Percentiles rank a stretch among this genome's conserved stretches.
phyloP scores from a whole-genome alignment of 2,113 vertebrate species.

The Beaufortia kweichowensis region DNA sequence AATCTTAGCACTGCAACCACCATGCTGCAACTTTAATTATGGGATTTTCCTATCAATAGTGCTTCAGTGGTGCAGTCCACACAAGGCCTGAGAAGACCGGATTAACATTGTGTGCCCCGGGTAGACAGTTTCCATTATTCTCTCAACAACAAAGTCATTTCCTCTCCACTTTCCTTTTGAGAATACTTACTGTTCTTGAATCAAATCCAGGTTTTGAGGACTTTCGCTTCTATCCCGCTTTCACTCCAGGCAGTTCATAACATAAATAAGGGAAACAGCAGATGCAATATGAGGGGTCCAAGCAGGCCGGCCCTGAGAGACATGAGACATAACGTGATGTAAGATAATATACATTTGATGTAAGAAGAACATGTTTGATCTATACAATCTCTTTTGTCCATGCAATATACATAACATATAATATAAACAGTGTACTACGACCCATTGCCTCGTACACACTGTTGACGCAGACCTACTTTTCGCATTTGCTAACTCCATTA shows the following conservation, averaged over 20 bases:
- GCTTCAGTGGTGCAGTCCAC: constrained; percentile 16
- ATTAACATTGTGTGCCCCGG: constrained; percentile 43
- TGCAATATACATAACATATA: neutral
- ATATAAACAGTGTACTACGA: neutral
- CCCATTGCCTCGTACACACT: neutral
- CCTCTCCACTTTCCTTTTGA: constrained; percentile 19
- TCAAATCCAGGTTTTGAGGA: constrained; percentile 21
- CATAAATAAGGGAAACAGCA: constrained; percentile 7
- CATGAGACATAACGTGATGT: too few species aligned
- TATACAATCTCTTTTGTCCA: neutral
- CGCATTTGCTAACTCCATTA: constrained; percentile 30
- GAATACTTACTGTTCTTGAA: constrained; percentile 34
- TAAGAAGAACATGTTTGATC: neutral
- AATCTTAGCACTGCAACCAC: constrained; percentile 18
- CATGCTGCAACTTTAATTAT: constrained; percentile 23
- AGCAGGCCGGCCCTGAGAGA: constrained; percentile 1
- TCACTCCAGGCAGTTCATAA: constrained; percentile 33
- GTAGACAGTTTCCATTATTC: constrained; percentile 7
- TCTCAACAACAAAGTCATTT: constrained; percentile 20
- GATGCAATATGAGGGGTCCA: constrained; percentile 12
- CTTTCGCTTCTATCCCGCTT: constrained; percentile 6
- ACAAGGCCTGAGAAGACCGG: constrained; percentile 28
- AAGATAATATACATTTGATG: too few species aligned
- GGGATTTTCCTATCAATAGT: constrained; percentile 50
- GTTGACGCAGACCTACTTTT: constrained; percentile 18